A percentile compares a stretch with the other conserved stretches of the same genome.
Conservation (phyloP, 2,113 vertebrate genomes). For the Passer montanus region DNA sequence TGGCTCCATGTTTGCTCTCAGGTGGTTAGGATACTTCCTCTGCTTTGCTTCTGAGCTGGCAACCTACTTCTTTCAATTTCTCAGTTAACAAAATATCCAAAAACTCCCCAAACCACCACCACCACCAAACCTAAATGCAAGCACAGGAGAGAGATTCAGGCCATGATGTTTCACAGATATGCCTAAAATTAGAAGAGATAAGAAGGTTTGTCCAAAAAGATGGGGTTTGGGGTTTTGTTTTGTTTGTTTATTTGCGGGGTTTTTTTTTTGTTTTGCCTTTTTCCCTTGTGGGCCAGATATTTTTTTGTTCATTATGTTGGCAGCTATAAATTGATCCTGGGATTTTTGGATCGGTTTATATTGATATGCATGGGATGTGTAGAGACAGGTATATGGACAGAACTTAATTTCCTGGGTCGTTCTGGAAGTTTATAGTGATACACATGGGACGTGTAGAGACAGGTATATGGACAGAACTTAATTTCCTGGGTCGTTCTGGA, state of each 20-base stretch:
- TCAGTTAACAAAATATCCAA: not conserved
- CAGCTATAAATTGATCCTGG: not conserved
- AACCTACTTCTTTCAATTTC: not conserved
- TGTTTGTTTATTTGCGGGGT: too few relatives aligned
- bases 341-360: not conserved
- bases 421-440: not conserved
- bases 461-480: not conserved
- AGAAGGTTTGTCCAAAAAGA: not conserved
- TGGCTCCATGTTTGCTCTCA: not conserved
- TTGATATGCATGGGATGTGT: not conserved
- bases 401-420: not conserved
- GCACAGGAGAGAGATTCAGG: not conserved
- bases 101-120: not conserved
- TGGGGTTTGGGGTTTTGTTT: not conserved
- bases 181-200: not conserved
- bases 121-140: not conserved
- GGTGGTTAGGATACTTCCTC: not conserved
- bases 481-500: not conserved
- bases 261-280: too few relatives aligned
- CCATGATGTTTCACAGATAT: not conserved
- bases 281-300: not conserved
- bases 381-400: not conserved
- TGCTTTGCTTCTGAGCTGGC: not conserved
- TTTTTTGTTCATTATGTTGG: not conserved
- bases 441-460: not conserved